Percentiles rank a stretch among this genome's conserved stretches.
Evolutionary conservation across 2,888 invertebrate genomes (phyloP).

Genomic region (Cerastis leucographa): DNA sequence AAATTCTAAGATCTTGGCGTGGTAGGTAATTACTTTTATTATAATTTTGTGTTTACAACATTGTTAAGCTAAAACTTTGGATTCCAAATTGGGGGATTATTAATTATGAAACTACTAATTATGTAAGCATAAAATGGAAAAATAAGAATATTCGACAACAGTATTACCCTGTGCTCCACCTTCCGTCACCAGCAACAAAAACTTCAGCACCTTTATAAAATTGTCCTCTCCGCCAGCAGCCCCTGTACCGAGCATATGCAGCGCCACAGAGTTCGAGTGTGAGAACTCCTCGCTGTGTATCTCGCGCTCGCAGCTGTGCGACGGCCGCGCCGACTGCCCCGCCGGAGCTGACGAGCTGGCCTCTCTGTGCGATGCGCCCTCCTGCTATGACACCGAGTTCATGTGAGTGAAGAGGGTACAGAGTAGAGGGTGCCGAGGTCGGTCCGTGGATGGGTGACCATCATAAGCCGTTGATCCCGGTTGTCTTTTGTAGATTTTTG

Average conservation of each 20-base stretch:
- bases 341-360: slow-evolving; percentile 78
- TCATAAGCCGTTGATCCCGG: not conserved
- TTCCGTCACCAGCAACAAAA: not conserved
- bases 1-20: too few species aligned
- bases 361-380: slow-evolving; percentile 71
- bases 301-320: slow-evolving; percentile 77
- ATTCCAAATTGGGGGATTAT: too few species aligned
- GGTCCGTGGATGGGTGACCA: not conserved
- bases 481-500: not conserved
- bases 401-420: slow-evolving; percentile 69
- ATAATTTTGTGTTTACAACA: too few species aligned
- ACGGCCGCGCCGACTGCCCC: slow-evolving; percentile 78
- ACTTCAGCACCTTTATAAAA: not conserved
- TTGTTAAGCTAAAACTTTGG: too few species aligned
- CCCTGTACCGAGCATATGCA: slow-evolving; percentile 64
- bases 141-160: too few species aligned
- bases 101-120: too few species aligned
- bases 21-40: too few species aligned
- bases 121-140: too few species aligned
- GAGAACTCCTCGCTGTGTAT: slow-evolving; percentile 74
- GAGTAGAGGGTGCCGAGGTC: too few species aligned
- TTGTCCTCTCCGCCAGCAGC: not conserved
- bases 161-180: not conserved
- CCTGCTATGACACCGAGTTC: slow-evolving; percentile 76
- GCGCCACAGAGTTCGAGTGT: slow-evolving; percentile 74